These are phyloP conservation scores for Ariopsis seemanni DNA, from an alignment of 2,113 vertebrate genomes.

Conservation along the genomic window DNA sequence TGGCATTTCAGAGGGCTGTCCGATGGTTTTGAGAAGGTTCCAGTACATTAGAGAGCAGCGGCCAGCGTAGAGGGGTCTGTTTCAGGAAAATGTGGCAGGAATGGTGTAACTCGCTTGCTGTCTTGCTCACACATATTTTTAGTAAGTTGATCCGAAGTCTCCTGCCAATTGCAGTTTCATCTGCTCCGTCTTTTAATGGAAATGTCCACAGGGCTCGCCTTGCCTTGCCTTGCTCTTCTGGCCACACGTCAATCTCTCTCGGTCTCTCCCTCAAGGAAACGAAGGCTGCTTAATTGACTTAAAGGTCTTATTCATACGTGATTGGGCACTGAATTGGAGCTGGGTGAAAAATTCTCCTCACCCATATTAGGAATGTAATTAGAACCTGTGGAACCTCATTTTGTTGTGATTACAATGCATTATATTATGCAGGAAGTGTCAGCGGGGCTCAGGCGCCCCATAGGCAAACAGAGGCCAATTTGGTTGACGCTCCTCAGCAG, in stretches of 20 bases:
- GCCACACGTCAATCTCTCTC: constrained; percentile 37
- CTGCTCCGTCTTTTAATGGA: constrained; percentile 44
- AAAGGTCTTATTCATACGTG: constrained; percentile 14
- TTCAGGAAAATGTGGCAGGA: constrained; percentile 40
- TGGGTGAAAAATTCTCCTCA: background rate
- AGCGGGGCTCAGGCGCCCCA: background rate
- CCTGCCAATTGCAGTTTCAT: constrained; percentile 35
- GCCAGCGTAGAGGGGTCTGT: constrained; percentile 14
- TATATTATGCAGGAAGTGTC: background rate
- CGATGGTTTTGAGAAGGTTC: constrained; percentile 31
- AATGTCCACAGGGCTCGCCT: constrained; percentile 43
- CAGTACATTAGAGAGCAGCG: constrained; percentile 27
- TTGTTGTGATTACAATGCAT: background rate
- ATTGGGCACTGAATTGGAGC: background rate
- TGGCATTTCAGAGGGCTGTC: constrained; percentile 36
- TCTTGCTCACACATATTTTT: constrained; percentile 48
- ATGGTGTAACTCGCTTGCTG: constrained; percentile 10
- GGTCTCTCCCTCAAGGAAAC: constrained; percentile 27
- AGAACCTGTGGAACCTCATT: background rate
- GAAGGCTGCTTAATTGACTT: constrained; percentile 44
- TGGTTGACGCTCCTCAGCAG: constrained; percentile 8
- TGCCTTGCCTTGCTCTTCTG: constrained; percentile 33
- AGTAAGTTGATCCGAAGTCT: constrained; percentile 40
- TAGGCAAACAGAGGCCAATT: background rate
- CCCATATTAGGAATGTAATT: background rate